Evolutionary conservation across 2,113 vertebrate genomes (phyloP), one percentile per base, ranked within the genome.

Genomic region (Plestiodon gilberti): DNA sequence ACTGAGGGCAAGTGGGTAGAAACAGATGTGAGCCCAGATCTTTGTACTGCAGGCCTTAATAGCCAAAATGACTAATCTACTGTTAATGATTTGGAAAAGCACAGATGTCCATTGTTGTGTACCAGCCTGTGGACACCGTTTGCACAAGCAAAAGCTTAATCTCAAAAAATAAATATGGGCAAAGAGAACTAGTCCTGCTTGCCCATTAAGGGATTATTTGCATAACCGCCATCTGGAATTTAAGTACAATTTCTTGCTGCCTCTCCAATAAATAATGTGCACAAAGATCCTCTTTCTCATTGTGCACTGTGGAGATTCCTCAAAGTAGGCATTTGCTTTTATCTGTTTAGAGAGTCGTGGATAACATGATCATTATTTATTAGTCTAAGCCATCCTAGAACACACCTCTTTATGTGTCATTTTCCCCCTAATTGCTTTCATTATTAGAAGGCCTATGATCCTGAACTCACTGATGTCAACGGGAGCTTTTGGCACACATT

Each of bases 81-180:
- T 65, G 38, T 67, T 91, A 89, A 89, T 76, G n/a, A 84, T 55
- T 65, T 89, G 74, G 78, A 91, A 93, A 91, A 88, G 76, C 82
- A 91, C 88, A 89, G 82, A 90, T 91, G 88, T 77, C 88, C 59
- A 65, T 28, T 81, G 38, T 81, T 88, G 33, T 43, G 20, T 69
- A 91, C 25, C 78, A 92, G 76, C 52, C 81, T 43, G 52, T 20
- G 30, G 83, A 89, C 22, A 65, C 18, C 61, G 67, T 89, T 82
- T 90, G 73, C 76, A 90, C 71, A 91, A 91, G n/a, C 28, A 87
- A 71, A 90, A 89, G 6, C 87, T 88, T 71, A 91, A 88, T 91
- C 55, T 87, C 80, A 89, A 70, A 89, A 93, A 87, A 88, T 81
- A 93, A 92, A 92, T 65, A 91, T 3, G 14, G 86, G 38, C 61